Conservation (phyloP, 2,888 invertebrate genomes). For the Andrena camellia region DNA sequence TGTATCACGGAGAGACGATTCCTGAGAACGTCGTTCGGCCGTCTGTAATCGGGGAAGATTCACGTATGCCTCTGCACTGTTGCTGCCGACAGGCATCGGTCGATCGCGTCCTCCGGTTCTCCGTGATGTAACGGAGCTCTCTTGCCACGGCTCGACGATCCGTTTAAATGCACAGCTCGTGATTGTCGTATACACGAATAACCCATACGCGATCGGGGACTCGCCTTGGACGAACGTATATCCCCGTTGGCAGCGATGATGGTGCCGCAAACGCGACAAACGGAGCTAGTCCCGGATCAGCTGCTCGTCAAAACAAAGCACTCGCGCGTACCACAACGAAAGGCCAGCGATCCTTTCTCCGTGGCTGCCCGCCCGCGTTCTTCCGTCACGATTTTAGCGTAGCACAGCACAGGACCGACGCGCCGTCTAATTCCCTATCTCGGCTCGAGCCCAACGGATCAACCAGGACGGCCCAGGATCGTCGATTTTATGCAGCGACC, state of each 20-base stretch:
- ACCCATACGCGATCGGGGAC: neutral
- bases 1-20: conserved; percentile 14
- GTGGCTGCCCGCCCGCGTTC: neutral
- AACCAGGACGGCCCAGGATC: conserved; percentile 29
- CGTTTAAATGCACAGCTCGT: conserved; percentile 23
- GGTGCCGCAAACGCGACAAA: conserved; percentile 54
- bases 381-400: neutral
- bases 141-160: conserved; percentile 19
- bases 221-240: too few species aligned
- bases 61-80: conserved; percentile 11
- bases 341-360: conserved; percentile 39
- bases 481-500: conserved; percentile 31
- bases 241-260: conserved; percentile 31
- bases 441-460: neutral
- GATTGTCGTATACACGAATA: conserved; percentile 2
- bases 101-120: conserved; percentile 43
- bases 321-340: conserved; percentile 59
- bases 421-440: neutral
- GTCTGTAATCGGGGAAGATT: conserved; percentile 27
- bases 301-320: conserved; percentile 82
- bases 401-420: neutral
- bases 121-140: conserved; percentile 49
- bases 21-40: conserved; percentile 20
- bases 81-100: conserved; percentile 34
- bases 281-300: conserved; percentile 73